phyloP scores from a whole-genome alignment of 2,888 invertebrate genomes.

The Schrankia costaestrigalis region DNA sequence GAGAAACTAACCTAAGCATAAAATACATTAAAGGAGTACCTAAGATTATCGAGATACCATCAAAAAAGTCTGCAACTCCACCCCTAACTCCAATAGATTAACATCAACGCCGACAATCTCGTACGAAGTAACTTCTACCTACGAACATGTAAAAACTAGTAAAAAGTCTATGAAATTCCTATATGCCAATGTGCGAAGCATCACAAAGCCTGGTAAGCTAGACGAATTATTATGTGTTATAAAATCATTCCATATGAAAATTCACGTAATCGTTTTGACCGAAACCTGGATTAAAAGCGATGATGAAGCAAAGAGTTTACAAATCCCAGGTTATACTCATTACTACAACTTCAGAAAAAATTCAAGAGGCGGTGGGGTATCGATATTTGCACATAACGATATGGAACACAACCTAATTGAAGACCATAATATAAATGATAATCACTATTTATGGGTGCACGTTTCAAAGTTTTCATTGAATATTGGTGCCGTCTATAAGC shows the following conservation, averaged over 20 bases:
- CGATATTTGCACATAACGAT: slow-evolving; percentile 2
- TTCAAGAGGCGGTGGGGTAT: slow-evolving; percentile 5
- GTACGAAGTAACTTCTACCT: not conserved
- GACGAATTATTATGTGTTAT: slow-evolving; percentile 4
- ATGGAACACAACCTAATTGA: slow-evolving; percentile 3
- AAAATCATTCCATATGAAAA: not conserved
- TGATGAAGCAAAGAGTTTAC: slow-evolving; percentile 4
- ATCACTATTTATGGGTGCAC: slow-evolving; percentile 3
- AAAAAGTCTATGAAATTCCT: slow-evolving; percentile 3
- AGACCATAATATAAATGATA: slow-evolving; percentile 5
- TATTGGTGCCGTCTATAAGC: slow-evolving; percentile 1
- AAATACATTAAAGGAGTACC: too few species aligned
- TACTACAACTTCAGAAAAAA: slow-evolving; percentile 1
- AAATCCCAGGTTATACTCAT: slow-evolving; percentile 4
- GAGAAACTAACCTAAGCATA: too few species aligned
- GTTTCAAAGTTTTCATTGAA: not conserved
- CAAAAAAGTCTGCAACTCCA: too few species aligned
- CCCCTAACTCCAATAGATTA: too few species aligned
- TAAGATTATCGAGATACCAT: too few species aligned
- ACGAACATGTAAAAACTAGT: not conserved
- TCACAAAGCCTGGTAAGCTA: slow-evolving; percentile 1
- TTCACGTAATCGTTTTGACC: slow-evolving; percentile 1
- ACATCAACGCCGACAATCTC: too few species aligned
- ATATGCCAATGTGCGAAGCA: slow-evolving; percentile 5
- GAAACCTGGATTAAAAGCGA: slow-evolving; percentile 5